phyloP scores from a whole-genome alignment of 2,888 invertebrate species.

The Synanthedon myopaeformis region DNA sequence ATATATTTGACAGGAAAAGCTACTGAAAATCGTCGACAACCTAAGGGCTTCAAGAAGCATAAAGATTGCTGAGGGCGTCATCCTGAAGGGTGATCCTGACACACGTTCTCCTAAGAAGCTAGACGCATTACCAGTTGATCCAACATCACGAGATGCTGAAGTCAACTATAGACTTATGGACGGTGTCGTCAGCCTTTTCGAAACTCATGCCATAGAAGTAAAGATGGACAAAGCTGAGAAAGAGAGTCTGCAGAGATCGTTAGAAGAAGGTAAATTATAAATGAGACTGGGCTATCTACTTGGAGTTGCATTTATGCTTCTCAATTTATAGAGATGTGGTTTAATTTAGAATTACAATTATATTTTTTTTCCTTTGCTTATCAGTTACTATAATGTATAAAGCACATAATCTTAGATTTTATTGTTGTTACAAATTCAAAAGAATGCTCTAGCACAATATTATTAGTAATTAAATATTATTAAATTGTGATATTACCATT shows the following conservation, averaged over 20 bases:
- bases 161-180: constrained; percentile 80
- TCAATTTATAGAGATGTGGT: no score
- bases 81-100: constrained; percentile 66
- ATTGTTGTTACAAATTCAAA: no score
- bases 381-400: no score
- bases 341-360: no score
- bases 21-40: constrained; percentile 76
- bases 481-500: no score
- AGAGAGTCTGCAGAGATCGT: constrained; percentile 80
- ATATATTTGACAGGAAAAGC: constrained; percentile 71
- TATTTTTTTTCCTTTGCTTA: no score
- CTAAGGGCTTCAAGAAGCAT: constrained; percentile 52
- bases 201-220: constrained; percentile 83
- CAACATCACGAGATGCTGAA: constrained; percentile 77
- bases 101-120: constrained; percentile 68
- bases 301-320: no score
- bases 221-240: constrained; percentile 81
- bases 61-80: constrained; percentile 74
- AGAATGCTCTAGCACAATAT: no score
- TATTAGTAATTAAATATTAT: no score
- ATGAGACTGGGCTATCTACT: no score
- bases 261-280: constrained; percentile 78
- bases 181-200: constrained; percentile 79
- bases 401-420: no score
- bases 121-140: constrained; percentile 78